Base-by-base conservation (phyloP, 92 coral and sea anemone species). In the Paramuricea clavata region DNA sequence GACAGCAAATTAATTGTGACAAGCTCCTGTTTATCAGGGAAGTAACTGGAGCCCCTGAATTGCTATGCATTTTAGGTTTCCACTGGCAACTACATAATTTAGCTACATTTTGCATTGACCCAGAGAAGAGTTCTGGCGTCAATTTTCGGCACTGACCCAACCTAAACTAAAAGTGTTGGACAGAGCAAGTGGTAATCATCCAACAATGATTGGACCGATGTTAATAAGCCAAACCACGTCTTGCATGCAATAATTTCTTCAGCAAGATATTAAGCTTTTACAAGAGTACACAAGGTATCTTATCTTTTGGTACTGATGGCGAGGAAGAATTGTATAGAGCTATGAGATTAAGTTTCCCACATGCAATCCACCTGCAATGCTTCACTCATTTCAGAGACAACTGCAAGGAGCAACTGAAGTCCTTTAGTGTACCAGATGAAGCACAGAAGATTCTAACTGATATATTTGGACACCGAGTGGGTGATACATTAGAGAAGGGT, bases 331-430 rank as follows among this genome's bases (percentile, higher is more conserved):
- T 90, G n/a, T 80, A 64, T 81, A 77, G 65, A 10, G 88, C 85
- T 8, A 90, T 90, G 87, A 67, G 71, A 21, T 42, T 65, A 6
- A 90, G 87, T 67, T 79, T 86, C 78, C 42, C 74, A 31, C 93
- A 86, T 61, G 93, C 84, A 54, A 80, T 90, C 75, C 93, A 90
- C 59, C 68, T 90, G 21, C 61, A 87, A 44, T 86, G 90, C 52
- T 90, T 85, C 57, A 84, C 85, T 31, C 89, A 89, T 44, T 79
- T 90, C 64, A 41, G 75, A 6, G 89, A 90, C 33, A 90, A 54
- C 62, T 54, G 59, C 11, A 50, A 50, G 21, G 59, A 50, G 2
- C 59, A 50, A 16, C 21, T 50, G 71, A 67, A 89, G 44, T 27
- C 61, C 12, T 78, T 21, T 16, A 32, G 25, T 13, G 80, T 83